These are phyloP conservation scores for Enteromius paludinosus DNA, from an alignment of 2,797 vertebrate genomes.

Conservation along the genomic window DNA sequence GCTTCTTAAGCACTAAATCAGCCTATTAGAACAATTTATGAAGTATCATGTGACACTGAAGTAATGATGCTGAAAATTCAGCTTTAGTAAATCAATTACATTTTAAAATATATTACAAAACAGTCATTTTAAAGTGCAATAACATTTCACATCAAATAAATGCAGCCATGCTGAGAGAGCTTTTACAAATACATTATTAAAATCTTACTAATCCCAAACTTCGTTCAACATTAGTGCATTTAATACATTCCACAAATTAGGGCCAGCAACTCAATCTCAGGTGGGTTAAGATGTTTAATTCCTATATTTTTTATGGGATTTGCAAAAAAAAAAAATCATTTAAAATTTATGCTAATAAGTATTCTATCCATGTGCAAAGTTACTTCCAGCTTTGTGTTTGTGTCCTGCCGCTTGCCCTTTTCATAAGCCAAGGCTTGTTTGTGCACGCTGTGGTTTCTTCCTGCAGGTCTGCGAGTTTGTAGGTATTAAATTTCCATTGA, in stretches of 20 bases:
- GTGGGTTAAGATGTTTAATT: neutral
- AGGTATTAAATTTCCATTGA: slow-evolving; percentile 31
- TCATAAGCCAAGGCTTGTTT: slow-evolving; percentile 30
- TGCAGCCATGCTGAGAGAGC: neutral
- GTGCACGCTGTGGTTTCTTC: slow-evolving; percentile 25
- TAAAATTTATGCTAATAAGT: neutral
- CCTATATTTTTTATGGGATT: neutral
- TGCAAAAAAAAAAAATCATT: neutral
- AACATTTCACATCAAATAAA: neutral
- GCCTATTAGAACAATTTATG: neutral
- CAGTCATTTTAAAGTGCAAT: neutral
- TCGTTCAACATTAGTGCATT: neutral
- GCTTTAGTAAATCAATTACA: neutral
- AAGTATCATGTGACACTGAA: neutral
- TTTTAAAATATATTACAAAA: neutral
- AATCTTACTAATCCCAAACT: neutral
- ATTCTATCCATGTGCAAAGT: neutral
- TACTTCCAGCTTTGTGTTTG: neutral
- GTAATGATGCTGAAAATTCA: neutral
- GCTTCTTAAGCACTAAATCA: neutral
- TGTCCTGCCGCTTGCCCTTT: neutral
- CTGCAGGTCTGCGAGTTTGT: slow-evolving; percentile 4
- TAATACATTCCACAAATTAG: neutral
- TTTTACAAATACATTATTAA: neutral
- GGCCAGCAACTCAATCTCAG: neutral